Base-by-base conservation (phyloP, 35 echinoderm and acorn worm species). In the Heliocidaris tuberculata region DNA sequence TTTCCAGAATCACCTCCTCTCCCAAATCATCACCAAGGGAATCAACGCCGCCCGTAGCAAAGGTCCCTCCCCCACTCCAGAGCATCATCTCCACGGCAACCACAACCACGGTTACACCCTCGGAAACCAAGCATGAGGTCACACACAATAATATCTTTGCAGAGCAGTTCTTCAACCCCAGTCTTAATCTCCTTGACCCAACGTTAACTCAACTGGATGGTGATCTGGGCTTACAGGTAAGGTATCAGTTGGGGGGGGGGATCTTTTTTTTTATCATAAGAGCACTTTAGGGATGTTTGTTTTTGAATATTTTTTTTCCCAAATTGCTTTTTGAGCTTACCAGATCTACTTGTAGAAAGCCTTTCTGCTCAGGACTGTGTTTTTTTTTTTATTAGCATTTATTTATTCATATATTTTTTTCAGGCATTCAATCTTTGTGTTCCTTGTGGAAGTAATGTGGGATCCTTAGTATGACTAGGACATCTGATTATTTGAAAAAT, bases 181-280 rank as follows among this genome's bases (percentile, higher is more conserved):
- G 95, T 89, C 94, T 98, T 59, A 95, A 95, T 48, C 71, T 98
- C 0, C 93, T 98, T 6, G 96, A 96, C 90, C 95, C 96, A 30
- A 78, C 95, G 31, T 49, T 98, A 47, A 92, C 94, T 4, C 89
- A 96, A 13, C 93, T 98, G 11, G 97, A 96, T 32, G 97, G 96
- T 65, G 97, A 98, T 95, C 86, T 96, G 6, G 94, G 94, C 49
- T 86, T 98, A 92, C 97, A 96, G 96, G 97, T 98, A 94, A 48
- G 49, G 8, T 12, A 88, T 87, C 35, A 42, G 35, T 42, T n/a
- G n/a, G n/a, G n/a, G n/a, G n/a, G 35, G 35, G 35, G 35, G 35
- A 35, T 42, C 35, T 0, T 42, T 42, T 42, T 42, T 0, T 32
- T 71, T n/a, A n/a, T 71, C 52, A 65, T 32, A 42, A 94, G 92